Evolutionary conservation across 1,140 invertebrate genomes (phyloP).

Genomic region (Drosophila nigromelanica): DNA sequence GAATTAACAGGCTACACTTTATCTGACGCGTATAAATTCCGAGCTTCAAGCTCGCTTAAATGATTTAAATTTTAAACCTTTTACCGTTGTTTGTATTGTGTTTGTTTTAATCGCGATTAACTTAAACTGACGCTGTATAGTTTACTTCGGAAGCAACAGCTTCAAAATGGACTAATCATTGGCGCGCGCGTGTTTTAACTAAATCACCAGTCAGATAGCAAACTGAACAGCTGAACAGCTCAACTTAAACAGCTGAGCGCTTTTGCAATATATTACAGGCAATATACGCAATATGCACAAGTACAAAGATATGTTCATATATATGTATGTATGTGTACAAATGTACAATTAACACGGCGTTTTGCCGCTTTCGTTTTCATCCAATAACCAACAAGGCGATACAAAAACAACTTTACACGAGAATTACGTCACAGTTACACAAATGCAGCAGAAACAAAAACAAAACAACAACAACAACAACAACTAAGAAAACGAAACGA

Average conservation of each 20-base stretch:
- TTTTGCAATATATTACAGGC: conserved; percentile 29
- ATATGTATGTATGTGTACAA: conserved; percentile 1
- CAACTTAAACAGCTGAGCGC: conserved; percentile 12
- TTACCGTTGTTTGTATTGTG: conserved; percentile 19
- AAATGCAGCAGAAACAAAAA: conserved; percentile 68
- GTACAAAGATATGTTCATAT: conserved; percentile 3
- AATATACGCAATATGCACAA: conserved; percentile 20
- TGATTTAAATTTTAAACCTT: conserved; percentile 11
- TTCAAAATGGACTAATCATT: conserved; percentile 57
- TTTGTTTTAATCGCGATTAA: neutral
- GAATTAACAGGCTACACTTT: too few relatives aligned
- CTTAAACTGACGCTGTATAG: neutral
- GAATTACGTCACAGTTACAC: conserved; percentile 78
- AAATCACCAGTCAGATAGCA: conserved; percentile 14
- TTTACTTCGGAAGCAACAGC: conserved; percentile 3
- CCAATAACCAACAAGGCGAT: conserved; percentile 58
- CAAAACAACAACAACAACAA: conserved; percentile 33
- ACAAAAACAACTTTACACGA: conserved; percentile 66
- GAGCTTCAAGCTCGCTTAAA: neutral
- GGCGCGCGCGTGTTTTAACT: conserved; percentile 66
- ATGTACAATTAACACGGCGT: conserved; percentile 33
- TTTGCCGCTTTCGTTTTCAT: conserved; percentile 70
- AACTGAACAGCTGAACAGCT: conserved; percentile 9
- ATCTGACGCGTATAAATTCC: too few relatives aligned
- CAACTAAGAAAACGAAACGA: conserved; percentile 31